phyloP scores from a whole-genome alignment of 2,113 vertebrate species.

The Tretioscincus oriximinensis region DNA sequence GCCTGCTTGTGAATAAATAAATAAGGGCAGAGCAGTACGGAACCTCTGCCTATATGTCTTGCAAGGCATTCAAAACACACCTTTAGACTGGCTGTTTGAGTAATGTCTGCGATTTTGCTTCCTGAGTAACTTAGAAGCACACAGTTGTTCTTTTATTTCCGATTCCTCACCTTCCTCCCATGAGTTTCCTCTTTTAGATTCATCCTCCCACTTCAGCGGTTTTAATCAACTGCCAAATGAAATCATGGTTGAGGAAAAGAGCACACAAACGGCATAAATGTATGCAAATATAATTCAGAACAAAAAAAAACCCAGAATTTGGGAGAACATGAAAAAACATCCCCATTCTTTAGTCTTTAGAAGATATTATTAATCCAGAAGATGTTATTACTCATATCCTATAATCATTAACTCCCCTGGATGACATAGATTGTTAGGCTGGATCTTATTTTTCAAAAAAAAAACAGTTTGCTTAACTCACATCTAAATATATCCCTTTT shows the following conservation, averaged over 20 bases:
- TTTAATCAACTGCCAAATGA: not conserved
- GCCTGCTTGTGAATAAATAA: not conserved
- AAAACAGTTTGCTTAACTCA: conserved; percentile 22
- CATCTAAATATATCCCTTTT: conserved; percentile 50
- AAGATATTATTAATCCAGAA: not conserved
- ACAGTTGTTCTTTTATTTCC: not conserved
- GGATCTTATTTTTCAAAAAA: not conserved
- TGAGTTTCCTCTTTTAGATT: not conserved
- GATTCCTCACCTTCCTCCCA: not conserved
- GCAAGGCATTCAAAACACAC: not conserved
- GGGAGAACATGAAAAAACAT: not conserved
- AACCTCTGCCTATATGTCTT: not conserved
- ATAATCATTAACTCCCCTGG: conserved; percentile 13
- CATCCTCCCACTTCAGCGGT: not conserved
- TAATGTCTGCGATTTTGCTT: not conserved
- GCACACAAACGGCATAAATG: not conserved
- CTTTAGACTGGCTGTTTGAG: not conserved
- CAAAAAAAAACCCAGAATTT: not conserved
- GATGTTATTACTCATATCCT: not conserved
- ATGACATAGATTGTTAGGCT: not conserved
- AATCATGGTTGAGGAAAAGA: not conserved
- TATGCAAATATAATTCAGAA: not conserved
- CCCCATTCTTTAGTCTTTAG: not conserved
- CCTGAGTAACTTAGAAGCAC: not conserved
- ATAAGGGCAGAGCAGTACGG: not conserved